Evolutionary conservation across 2,888 invertebrate genomes (phyloP), one percentile per base, ranked within the genome.

Genomic region (Mesodorylaimus sp.): DNA sequence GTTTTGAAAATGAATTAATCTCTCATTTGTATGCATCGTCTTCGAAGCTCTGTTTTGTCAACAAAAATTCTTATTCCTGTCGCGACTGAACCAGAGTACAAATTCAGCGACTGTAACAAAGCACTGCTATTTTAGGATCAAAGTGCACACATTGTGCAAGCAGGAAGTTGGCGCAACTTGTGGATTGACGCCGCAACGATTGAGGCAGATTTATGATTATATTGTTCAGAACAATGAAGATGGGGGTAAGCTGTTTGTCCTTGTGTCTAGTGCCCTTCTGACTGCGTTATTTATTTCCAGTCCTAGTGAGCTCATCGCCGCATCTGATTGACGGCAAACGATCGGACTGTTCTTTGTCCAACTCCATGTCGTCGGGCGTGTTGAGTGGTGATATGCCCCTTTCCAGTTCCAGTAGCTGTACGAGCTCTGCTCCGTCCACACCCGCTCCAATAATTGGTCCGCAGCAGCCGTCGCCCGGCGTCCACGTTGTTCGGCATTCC

Each of bases 121-220:
- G 58, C 47, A 24, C 13, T 19, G n/a, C 5, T n/a, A 2, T 24
- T 49, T 5, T 42, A 62, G 63, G 53, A 53, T 55, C 51, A 55
- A 58, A 52, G 61, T 62, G 21, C 63, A 63, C 51, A 55, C 58
- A 2, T 61, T 61, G 47, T 63, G 63, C 53, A 63, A 61, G 50
- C 46, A 52, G 23, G 52, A 58, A n/a, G 56, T 63, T 5, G 60
- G 59, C 5, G 60, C 65, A 47, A 59, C 60, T 16, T 64, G 64
- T 49, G 64, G 64, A 3, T 52, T 64, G 41, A 64, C 63, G 5
- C 54, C 58, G 5, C 60, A 62, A 37, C 63, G 62, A 23, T 13
- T 23, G 48, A 23, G 44, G 2, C 24, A 32, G 10, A 42, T 50
- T n/a, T 39, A 24, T 23, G 48, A 47, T 3, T 19, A 37, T n/a